Percentiles rank a stretch among this genome's conserved stretches.
Conservation (phyloP, 2,888 invertebrate genomes). For the Dasypolia templi region DNA sequence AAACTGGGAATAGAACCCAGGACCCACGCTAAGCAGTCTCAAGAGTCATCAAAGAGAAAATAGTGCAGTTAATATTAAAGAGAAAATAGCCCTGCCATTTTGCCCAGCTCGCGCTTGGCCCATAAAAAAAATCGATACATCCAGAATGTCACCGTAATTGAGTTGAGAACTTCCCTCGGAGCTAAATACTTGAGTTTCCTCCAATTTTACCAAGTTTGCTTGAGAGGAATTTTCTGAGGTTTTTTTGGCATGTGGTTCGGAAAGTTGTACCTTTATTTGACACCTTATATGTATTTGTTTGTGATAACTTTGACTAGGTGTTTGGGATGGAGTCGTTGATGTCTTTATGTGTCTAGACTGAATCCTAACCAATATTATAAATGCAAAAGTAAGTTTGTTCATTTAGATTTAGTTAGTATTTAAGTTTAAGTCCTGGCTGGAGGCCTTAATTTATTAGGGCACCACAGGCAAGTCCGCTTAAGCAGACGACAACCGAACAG, state of each 20-base stretch:
- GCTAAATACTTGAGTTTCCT: conserved; percentile 55
- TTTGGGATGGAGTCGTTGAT: neutral
- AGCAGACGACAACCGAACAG: too few species aligned
- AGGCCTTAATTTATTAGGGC: too few species aligned
- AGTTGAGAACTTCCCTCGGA: conserved; percentile 49
- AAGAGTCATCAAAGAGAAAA: neutral
- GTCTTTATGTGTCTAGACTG: neutral
- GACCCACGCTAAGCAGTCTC: too few species aligned
- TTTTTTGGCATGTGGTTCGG: conserved; percentile 11
- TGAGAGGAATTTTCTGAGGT: conserved; percentile 6
- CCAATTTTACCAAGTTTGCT: conserved; percentile 44
- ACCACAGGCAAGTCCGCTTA: too few species aligned
- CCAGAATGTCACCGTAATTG: conserved; percentile 52
- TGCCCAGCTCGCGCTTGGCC: neutral
- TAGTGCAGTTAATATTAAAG: neutral
- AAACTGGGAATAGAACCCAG: neutral
- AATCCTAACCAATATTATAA: too few species aligned
- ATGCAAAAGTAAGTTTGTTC: too few species aligned
- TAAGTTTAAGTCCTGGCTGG: too few species aligned
- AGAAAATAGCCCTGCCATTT: accelerated
- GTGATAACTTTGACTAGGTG: neutral
- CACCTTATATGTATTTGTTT: conserved; percentile 13
- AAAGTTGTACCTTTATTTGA: conserved; percentile 32
- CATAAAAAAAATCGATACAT: conserved; percentile 52
- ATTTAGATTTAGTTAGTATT: too few species aligned